These are phyloP conservation scores for Andrena bucephala DNA, from an alignment of 2,888 invertebrate species.

Conservation along the genomic window DNA sequence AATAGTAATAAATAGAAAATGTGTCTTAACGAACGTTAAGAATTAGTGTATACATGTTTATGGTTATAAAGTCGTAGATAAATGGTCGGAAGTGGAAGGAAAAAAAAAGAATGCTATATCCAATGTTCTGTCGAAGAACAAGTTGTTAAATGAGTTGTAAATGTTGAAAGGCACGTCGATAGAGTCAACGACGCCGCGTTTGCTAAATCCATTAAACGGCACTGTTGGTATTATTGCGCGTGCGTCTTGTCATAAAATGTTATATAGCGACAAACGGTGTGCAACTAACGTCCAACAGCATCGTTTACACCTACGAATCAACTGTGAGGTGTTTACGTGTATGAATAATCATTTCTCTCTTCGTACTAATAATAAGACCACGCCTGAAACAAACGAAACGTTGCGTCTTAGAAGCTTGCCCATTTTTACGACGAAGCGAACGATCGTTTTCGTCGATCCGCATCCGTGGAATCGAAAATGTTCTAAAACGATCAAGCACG, in stretches of 20 bases:
- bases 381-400: slow-evolving; percentile 53
- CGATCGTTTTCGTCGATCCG: not conserved
- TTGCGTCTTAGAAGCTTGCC: slow-evolving; percentile 3
- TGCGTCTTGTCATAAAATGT: not conserved
- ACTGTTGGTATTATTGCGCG: slow-evolving; percentile 29
- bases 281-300: slow-evolving; percentile 26
- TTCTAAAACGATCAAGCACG: slow-evolving; percentile 16
- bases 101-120: slow-evolving; percentile 14
- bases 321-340: slow-evolving; percentile 58
- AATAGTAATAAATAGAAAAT: slow-evolving; percentile 64
- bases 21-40: slow-evolving; percentile 57
- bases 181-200: slow-evolving; percentile 37
- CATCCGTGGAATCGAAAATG: slow-evolving; percentile 18
- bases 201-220: slow-evolving; percentile 47
- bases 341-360: slow-evolving; percentile 36
- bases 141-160: slow-evolving; percentile 28
- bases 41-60: slow-evolving; percentile 47
- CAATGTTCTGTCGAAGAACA: slow-evolving; percentile 28
- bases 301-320: slow-evolving; percentile 36
- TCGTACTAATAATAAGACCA: slow-evolving; percentile 42
- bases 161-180: slow-evolving; percentile 32
- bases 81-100: slow-evolving; percentile 24
- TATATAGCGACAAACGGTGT: slow-evolving; percentile 19
- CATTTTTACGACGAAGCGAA: slow-evolving; percentile 13
- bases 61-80: slow-evolving; percentile 39